Evolutionary conservation across 2,888 invertebrate species (phyloP), one percentile per base, ranked within the genome.

Genomic region (Andrena flavipes): DNA sequence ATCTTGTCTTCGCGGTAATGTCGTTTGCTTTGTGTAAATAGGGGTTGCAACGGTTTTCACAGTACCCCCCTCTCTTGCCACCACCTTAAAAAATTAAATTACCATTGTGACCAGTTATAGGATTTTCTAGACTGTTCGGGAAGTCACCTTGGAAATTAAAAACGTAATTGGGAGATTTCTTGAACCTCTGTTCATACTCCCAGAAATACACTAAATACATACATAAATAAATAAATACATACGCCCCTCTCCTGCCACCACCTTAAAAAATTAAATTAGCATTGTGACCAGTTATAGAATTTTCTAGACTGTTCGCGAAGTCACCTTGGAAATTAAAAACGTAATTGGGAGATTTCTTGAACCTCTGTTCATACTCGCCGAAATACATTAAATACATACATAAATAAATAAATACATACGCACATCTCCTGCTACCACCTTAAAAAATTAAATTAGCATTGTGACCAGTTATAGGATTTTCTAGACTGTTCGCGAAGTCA

Each of bases 381-480:
- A 51, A 13, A 13, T 42, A 42, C 42, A 42, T 0, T 42, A n/a
- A n/a, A n/a, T n/a, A n/a, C n/a, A n/a, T n/a, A n/a, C n/a, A n/a
- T n/a, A n/a, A n/a, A n/a, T n/a, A n/a, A n/a, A n/a, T n/a, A n/a
- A n/a, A n/a, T n/a, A n/a, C n/a, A n/a, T 33, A 5, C 5, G 42
- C 4, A 13, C 42, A 3, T 4, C 13, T 13, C 4, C 42, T 42
- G 42, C 13, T 13, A 13, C 26, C 63, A 16, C n/a, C n/a, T 33
- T 7, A 33, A 29, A 62, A 33, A 26, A 72, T 63, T 72, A 49
- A 71, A 71, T 71, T 71, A 62, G 48, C 49, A 62, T 71, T 30
- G 71, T 2, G 13, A 49, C 48, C 62, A 6, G 23, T 20, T 16
- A 2, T 13, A 6, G 23, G 30, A 29, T 26, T 71, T n/a, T n/a